Conservation (phyloP, 2,113 vertebrate genomes). For the Saccopteryx bilineata region DNA sequence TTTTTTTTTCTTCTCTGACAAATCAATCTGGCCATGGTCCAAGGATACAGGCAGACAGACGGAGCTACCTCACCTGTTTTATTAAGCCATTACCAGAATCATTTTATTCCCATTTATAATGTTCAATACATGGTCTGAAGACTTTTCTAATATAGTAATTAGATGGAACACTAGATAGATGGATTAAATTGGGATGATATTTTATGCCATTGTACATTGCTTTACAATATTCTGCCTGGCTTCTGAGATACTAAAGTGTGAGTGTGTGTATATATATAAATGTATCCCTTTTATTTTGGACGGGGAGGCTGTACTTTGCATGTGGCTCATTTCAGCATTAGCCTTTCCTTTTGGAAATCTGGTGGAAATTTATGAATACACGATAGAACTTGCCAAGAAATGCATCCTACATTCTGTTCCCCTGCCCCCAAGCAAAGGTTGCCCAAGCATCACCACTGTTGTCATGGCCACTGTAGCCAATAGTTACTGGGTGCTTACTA, state of each 20-base stretch:
- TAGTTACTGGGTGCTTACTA: background rate
- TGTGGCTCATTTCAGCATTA: background rate
- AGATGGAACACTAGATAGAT: slow-evolving; percentile 84
- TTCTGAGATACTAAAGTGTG: slow-evolving; percentile 44
- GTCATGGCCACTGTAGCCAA: background rate
- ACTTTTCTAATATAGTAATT: slow-evolving; percentile 89
- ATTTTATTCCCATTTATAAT: slow-evolving; percentile 90
- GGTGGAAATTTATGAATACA: slow-evolving; percentile 18
- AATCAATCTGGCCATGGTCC: slow-evolving; percentile 86
- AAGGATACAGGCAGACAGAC: slow-evolving; percentile 85
- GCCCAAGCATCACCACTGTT: background rate
- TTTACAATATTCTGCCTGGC: slow-evolving; percentile 73
- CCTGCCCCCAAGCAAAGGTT: background rate
- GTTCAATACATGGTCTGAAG: slow-evolving; percentile 88
- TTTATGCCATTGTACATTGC: slow-evolving; percentile 71
- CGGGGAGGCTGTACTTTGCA: background rate
- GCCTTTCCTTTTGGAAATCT: slow-evolving; percentile 51
- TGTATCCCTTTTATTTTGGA: slow-evolving; percentile 38
- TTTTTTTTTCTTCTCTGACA: slow-evolving; percentile 78
- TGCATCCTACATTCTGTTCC: background rate
- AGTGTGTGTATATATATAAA: background rate
- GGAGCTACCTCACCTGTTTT: slow-evolving; percentile 86
- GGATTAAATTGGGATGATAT: slow-evolving; percentile 81
- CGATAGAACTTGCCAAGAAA: background rate
- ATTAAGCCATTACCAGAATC: slow-evolving; percentile 91